Evolutionary conservation across 2,113 vertebrate species (phyloP).

Genomic region (Gallinago jamesoni): DNA sequence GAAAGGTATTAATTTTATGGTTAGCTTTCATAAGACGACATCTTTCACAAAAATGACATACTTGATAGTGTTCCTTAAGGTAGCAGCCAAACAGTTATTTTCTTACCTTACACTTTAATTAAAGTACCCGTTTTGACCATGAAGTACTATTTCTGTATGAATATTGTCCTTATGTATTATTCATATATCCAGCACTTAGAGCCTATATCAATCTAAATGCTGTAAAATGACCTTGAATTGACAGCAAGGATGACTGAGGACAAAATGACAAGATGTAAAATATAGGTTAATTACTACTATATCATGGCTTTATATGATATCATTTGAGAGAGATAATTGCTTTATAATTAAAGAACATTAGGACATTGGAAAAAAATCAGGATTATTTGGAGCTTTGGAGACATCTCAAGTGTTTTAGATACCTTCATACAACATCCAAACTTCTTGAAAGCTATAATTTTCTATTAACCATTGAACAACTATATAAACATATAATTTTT

Average conservation of each 20-base stretch:
- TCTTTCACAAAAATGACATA: neutral
- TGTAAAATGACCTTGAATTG: neutral
- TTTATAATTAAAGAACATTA: neutral
- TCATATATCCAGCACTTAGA: neutral
- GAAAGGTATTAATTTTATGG: neutral
- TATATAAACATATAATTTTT: neutral
- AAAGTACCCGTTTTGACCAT: neutral
- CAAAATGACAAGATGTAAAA: neutral
- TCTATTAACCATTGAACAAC: neutral
- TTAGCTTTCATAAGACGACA: neutral
- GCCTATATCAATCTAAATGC: neutral
- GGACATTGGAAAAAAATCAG: neutral
- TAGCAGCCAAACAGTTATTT: conserved; percentile 10
- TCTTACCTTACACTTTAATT: neutral
- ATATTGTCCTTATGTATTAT: neutral
- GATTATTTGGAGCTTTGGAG: neutral
- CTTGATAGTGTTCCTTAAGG: neutral
- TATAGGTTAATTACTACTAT: neutral
- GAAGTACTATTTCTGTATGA: neutral
- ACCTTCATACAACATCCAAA: neutral
- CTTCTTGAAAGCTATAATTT: neutral
- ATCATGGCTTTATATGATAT: neutral
- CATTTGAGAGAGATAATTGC: neutral
- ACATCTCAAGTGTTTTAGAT: neutral
- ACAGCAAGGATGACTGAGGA: neutral